phyloP scores from a whole-genome alignment of 2,888 invertebrate genomes.

The Rapana venosa region DNA sequence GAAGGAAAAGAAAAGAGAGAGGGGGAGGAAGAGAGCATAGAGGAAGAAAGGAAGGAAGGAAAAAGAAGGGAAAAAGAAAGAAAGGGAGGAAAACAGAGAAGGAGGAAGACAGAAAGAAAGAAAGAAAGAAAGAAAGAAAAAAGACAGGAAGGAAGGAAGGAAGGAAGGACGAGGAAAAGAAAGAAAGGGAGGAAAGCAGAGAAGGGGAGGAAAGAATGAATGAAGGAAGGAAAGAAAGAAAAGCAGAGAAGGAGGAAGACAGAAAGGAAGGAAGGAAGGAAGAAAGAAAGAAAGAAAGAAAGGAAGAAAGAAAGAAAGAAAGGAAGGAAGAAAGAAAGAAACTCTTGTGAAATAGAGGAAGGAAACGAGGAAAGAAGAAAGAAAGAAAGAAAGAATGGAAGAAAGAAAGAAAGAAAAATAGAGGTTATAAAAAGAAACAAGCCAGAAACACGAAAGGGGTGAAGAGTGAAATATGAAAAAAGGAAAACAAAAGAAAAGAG shows the following conservation, averaged over 20 bases:
- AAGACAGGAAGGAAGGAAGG: neutral
- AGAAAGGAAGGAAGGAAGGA: neutral
- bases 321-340: neutral
- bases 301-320: constrained; percentile 20
- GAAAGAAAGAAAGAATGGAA: constrained; percentile 22
- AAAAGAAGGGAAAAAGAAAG: constrained; percentile 22
- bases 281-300: constrained; percentile 17
- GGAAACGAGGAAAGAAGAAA: constrained; percentile 16
- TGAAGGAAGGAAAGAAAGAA: constrained; percentile 33
- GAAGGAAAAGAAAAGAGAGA: neutral
- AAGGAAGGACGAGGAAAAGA: neutral
- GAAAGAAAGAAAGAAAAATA: no score
- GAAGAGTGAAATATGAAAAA: constrained; percentile 14
- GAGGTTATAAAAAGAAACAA: no score
- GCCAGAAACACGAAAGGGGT: neutral
- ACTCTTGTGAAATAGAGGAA: constrained; percentile 29
- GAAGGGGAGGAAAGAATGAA: constrained; percentile 7
- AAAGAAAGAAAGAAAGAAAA: constrained; percentile 27
- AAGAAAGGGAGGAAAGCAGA: no score
- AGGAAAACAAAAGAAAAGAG: neutral
- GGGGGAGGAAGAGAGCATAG: constrained; percentile 18
- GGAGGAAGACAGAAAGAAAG: neutral
- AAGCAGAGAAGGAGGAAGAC: constrained; percentile 7
- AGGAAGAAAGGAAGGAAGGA: constrained; percentile 23
- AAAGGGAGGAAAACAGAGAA: neutral